Conservation (phyloP, 64 coral and sea anemone species). For the Stylophora pistillata region DNA sequence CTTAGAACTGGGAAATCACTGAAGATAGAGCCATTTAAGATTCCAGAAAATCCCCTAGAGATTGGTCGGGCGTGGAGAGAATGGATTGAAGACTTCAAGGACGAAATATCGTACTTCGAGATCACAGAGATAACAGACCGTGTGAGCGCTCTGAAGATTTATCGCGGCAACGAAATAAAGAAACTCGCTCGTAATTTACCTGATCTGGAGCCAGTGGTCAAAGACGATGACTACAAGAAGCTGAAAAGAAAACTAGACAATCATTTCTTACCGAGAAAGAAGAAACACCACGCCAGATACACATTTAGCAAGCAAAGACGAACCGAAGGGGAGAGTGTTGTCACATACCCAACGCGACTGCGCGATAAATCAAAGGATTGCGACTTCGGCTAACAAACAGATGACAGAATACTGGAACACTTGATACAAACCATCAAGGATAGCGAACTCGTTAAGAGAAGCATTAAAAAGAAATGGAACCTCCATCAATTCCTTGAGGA, state of each 20-base stretch:
- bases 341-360: conserved; percentile 5
- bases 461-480: conserved; percentile 59
- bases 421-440: conserved; percentile 63
- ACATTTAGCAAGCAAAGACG: conserved; percentile 39
- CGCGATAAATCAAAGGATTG: conserved; percentile 19
- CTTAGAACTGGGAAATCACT: conserved; percentile 4
- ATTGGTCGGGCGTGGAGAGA: conserved; percentile 39
- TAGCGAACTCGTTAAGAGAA: conserved; percentile 37
- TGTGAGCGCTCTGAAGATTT: conserved; percentile 23
- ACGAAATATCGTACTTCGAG: conserved; percentile 29
- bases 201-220: conserved; percentile 10
- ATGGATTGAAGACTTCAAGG: conserved; percentile 54
- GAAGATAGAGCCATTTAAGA: conserved; percentile 34
- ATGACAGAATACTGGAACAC: conserved; percentile 57
- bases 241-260: conserved; percentile 57
- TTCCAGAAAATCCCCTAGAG: conserved; percentile 31
- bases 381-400: conserved; percentile 22
- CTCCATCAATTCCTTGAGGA: conserved; percentile 61
- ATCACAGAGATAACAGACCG: neutral
- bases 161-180: conserved; percentile 50
- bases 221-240: conserved; percentile 54
- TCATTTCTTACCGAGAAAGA: conserved; percentile 30
- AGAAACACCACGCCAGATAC: conserved; percentile 42
- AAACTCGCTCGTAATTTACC: conserved; percentile 64
- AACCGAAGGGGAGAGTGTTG: conserved; percentile 28